These are phyloP conservation scores for Sisor rabdophorus DNA, from an alignment of 2,113 vertebrate species.

Conservation along the genomic window DNA sequence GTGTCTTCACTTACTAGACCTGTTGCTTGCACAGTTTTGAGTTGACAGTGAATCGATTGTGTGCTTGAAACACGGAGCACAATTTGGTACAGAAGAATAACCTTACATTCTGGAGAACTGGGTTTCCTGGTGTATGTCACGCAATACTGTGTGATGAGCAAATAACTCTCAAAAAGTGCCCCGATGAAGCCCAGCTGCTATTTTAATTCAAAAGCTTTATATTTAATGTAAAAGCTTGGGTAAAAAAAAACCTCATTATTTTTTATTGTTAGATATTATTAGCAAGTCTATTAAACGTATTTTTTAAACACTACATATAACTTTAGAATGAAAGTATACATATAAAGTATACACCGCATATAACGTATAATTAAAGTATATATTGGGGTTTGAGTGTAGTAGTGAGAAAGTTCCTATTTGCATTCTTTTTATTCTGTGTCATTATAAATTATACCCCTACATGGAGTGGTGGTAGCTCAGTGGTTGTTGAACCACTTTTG, in stretches of 20 bases:
- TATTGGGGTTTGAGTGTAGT: neutral
- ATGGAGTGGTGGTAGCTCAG: no score
- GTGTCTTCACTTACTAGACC: neutral
- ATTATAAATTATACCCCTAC: neutral
- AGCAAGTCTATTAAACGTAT: neutral
- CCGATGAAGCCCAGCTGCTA: conserved; percentile 30
- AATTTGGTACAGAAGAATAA: conserved; percentile 14
- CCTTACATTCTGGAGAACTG: conserved; percentile 16
- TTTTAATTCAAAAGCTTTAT: neutral
- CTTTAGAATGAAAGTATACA: no score
- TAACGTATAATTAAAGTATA: neutral
- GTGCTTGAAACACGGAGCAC: neutral
- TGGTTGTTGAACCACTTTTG: no score
- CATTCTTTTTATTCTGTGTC: neutral
- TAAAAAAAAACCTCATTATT: neutral
- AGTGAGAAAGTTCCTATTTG: neutral
- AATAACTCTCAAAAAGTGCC: conserved; percentile 17
- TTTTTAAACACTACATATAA: neutral
- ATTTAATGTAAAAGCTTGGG: neutral
- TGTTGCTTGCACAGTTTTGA: neutral
- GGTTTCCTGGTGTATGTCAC: conserved; percentile 19
- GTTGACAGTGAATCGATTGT: conserved; percentile 14
- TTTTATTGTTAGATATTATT: neutral
- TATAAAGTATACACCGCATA: no score
- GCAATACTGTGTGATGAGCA: conserved; percentile 21